Evolutionary conservation across 1,140 invertebrate genomes (phyloP), one percentile per base, ranked within the genome.

Genomic region (Tetraneura akinire): DNA sequence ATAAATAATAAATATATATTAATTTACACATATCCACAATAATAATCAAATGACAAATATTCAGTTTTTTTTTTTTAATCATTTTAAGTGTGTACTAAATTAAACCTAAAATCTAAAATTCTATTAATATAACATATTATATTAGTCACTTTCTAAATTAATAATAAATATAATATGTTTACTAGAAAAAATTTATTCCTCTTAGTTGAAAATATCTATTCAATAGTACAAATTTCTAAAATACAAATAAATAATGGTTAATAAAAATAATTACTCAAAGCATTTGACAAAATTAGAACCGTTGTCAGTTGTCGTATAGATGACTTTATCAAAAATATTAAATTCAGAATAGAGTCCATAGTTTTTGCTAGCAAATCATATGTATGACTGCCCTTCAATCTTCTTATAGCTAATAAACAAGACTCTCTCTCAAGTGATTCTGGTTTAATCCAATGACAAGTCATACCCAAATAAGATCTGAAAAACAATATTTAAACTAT

Each of bases 251-350:
- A 60, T 60, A 26, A 60, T 26, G 14, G 26, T 60, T n/a, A 60
- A 60, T 60, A 60, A 26, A n/a, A 26, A 60, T 60, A 60, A 60
- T 60, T 60, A 60, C 55, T 60, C 55, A 14, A 60, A 60, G 23
- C 55, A 60, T 60, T 60, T 60, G 55, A 60, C 55, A 60, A 60
- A 60, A 60, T 60, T 60, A 29, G 23, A 60, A 60, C 55, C 13
- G 3, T 60, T 60, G 55, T 60, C 23, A 14, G 55, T 60, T 60
- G 55, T 60, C 26, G 23, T 60, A 60, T 60, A 60, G 55, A 60
- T 60, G 16, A 60, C 23, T 60, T 60, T 60, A 60, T 60, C 55
- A 29, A 14, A 26, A 26, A 60, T 60, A 32, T 60, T 60, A 60
- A 60, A 60, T 60, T 60, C 26, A 60, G 13, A 29, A 60, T 60